These are phyloP conservation scores for Planiliza haematocheilus DNA, from an alignment of 2,113 vertebrate species.

Conservation along the genomic window DNA sequence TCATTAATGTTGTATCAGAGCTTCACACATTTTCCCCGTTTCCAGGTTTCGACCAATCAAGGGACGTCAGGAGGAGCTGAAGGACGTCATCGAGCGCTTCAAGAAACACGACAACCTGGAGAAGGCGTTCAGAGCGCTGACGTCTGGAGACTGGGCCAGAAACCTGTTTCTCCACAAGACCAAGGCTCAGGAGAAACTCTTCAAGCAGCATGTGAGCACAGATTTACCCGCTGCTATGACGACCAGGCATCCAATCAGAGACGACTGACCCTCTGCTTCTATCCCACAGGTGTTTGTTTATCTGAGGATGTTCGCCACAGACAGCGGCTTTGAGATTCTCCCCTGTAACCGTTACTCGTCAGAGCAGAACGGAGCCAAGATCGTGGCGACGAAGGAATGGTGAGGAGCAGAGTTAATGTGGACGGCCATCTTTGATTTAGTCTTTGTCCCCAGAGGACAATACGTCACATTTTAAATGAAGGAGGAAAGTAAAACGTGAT, in stretches of 20 bases:
- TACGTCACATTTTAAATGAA: too few species aligned
- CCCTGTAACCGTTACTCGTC: conserved; percentile 98
- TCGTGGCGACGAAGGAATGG: conserved; percentile 99
- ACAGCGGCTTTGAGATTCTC: conserved; percentile 98
- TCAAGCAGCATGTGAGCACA: conserved; percentile 96
- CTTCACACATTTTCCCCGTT: conserved; percentile 5
- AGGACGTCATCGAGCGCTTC: conserved; percentile 95
- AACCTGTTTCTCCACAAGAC: conserved; percentile 98
- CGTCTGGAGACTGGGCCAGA: conserved; percentile 94
- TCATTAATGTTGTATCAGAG: too few species aligned
- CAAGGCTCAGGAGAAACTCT: conserved; percentile 97
- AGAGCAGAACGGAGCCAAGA: conserved; percentile 98
- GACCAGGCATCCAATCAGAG: neutral
- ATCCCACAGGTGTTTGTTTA: conserved; percentile 95
- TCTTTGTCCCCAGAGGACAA: too few species aligned
- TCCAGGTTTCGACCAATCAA: conserved; percentile 98
- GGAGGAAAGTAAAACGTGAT: too few species aligned
- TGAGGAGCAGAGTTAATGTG: conserved; percentile 69
- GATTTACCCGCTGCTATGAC: neutral
- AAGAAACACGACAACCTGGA: conserved; percentile 98
- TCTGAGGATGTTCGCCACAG: conserved; percentile 97
- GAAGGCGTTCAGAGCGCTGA: conserved; percentile 94
- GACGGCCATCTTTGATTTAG: too few species aligned
- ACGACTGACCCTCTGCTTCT: conserved; percentile 27
- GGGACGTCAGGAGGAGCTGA: conserved; percentile 94